A percentile compares a stretch with the other conserved stretches of the same genome.
phyloP scores from a whole-genome alignment of 1,140 invertebrate species.

The Coptotermes formosanus region DNA sequence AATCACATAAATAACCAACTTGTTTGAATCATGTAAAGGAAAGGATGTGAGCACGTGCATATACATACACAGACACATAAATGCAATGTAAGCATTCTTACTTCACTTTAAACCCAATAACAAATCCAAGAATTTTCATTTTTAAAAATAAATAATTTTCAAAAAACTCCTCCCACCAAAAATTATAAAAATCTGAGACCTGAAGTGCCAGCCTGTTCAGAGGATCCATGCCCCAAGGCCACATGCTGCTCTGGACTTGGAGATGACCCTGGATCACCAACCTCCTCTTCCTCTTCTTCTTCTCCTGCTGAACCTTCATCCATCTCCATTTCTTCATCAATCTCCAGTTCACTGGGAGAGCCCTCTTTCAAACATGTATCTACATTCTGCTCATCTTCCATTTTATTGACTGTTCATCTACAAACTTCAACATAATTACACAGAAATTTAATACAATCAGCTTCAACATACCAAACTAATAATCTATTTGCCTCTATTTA shows the following conservation, averaged over 20 bases:
- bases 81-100: too few species aligned
- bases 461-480: background rate
- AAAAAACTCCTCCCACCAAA: too few species aligned
- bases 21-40: too few species aligned
- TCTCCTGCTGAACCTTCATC: conserved; percentile 52
- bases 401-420: background rate
- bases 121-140: too few species aligned
- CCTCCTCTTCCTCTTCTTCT: conserved; percentile 50
- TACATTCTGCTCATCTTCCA: conserved; percentile 27
- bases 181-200: background rate
- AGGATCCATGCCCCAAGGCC: background rate
- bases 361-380: conserved; percentile 21
- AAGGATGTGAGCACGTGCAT: too few species aligned
- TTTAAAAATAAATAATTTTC: too few species aligned
- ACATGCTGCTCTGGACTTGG: conserved; percentile 42
- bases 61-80: too few species aligned
- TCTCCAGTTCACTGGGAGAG: conserved; percentile 40
- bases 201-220: background rate
- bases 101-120: too few species aligned
- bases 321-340: conserved; percentile 53
- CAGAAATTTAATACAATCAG: background rate
- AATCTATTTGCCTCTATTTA: background rate
- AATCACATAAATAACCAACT: too few species aligned
- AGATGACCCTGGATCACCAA: conserved; percentile 42
- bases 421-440: background rate